Evolutionary conservation across 2,797 vertebrate genomes (phyloP).

Genomic region (Rhabdophis nuchalis): DNA sequence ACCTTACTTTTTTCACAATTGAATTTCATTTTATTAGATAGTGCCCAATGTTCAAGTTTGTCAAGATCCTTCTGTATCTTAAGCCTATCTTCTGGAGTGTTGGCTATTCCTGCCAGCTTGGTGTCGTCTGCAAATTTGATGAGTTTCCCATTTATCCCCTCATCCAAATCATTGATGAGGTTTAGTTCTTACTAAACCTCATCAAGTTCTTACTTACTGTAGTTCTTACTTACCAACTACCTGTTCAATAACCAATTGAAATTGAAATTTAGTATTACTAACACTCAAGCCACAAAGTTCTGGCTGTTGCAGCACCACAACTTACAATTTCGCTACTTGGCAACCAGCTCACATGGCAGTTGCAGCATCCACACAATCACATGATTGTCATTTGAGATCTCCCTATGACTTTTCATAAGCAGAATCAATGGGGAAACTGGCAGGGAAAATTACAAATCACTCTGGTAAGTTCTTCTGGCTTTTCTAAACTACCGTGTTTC

Average conservation of each 20-base stretch:
- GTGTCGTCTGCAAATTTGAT: too few species aligned
- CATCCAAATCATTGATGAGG: too few species aligned
- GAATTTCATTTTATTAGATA: too few species aligned
- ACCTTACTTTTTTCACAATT: too few species aligned
- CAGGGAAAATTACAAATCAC: not conserved
- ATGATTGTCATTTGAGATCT: not conserved
- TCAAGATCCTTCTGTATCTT: too few species aligned
- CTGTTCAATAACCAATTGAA: not conserved
- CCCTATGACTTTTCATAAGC: not conserved
- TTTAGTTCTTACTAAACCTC: too few species aligned
- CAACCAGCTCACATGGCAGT: not conserved
- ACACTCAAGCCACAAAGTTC: not conserved
- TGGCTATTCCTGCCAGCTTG: too few species aligned
- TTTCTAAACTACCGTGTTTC: not conserved
- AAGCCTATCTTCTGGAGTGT: too few species aligned
- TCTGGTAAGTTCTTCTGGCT: not conserved
- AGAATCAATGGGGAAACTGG: not conserved
- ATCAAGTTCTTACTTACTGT: too few species aligned
- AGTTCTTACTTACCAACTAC: not conserved
- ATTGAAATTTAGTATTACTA: not conserved
- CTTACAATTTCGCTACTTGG: not conserved
- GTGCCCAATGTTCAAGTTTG: too few species aligned
- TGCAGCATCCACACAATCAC: not conserved
- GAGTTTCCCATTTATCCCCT: too few species aligned
- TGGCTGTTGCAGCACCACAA: not conserved